phyloP scores from a whole-genome alignment of 2,888 invertebrate species.

The Tenthredo amoena region DNA sequence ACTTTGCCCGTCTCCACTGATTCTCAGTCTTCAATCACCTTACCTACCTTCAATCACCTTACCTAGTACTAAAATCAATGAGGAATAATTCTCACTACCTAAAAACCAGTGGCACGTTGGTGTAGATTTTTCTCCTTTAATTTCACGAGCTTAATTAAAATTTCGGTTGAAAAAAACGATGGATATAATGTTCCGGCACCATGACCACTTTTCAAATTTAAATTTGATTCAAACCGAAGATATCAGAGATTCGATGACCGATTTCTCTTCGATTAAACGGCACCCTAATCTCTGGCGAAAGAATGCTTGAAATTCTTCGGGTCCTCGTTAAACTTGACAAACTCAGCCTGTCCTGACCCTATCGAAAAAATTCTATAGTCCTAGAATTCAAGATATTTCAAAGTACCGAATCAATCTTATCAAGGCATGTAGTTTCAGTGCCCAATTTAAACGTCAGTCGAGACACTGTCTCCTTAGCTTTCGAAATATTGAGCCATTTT shows the following conservation, averaged over 20 bases:
- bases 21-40: too few relatives aligned
- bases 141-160: background rate
- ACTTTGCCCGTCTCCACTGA: background rate
- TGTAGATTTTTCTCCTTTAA: background rate
- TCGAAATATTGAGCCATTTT: slow-evolving; percentile 22
- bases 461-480: background rate
- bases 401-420: background rate
- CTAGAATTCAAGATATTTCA: background rate
- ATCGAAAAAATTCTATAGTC: background rate
- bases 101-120: background rate
- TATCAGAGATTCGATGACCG: background rate
- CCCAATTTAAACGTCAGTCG: background rate
- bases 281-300: background rate
- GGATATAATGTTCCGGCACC: background rate
- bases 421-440: background rate
- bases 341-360: background rate
- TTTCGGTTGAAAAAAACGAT: background rate
- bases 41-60: background rate
- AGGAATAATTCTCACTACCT: background rate
- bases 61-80: background rate
- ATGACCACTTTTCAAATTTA: background rate
- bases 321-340: background rate
- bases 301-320: background rate
- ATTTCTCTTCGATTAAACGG: background rate
- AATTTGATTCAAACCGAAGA: background rate